Conservation (phyloP, 2,797 vertebrate genomes). For the Enteromius paludinosus region DNA sequence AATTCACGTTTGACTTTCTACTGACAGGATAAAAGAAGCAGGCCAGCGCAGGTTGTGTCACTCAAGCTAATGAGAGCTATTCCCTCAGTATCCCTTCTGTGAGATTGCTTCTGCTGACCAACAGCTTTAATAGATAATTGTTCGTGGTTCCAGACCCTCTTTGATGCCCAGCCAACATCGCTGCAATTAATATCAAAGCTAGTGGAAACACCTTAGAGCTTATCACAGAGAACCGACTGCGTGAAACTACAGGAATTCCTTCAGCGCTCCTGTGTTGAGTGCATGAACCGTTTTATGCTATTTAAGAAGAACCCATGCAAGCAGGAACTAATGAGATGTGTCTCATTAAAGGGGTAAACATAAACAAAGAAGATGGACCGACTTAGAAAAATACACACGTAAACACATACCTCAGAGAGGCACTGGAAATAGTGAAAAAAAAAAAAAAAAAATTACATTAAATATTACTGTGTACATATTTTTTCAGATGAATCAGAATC, state of each 20-base stretch:
- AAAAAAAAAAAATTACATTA: background rate
- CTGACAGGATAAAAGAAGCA: conserved; percentile 63
- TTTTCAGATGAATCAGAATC: background rate
- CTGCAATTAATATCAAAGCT: conserved; percentile 58
- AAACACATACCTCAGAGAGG: too few relatives aligned
- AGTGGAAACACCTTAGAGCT: conserved; percentile 55
- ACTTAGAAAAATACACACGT: background rate
- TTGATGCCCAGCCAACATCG: conserved; percentile 44
- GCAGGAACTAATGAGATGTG: conserved; percentile 43
- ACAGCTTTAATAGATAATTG: conserved; percentile 59
- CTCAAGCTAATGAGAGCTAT: conserved; percentile 77
- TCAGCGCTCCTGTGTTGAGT: conserved; percentile 27
- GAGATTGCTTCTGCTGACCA: conserved; percentile 63
- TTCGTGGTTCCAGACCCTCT: conserved; percentile 51
- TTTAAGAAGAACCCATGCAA: conserved; percentile 34
- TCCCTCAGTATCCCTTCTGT: conserved; percentile 64
- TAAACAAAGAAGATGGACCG: conserved; percentile 42
- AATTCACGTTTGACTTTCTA: conserved; percentile 69
- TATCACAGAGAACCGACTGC: conserved; percentile 38
- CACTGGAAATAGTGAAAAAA: background rate
- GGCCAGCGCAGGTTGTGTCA: conserved; percentile 73
- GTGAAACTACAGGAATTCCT: conserved; percentile 32
- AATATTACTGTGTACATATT: background rate
- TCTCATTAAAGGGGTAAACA: conserved; percentile 22
- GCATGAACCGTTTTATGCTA: conserved; percentile 16